A percentile compares a stretch with the other conserved stretches of the same genome.
These are phyloP conservation scores for Sus cebifrons DNA, from an alignment of 2,797 vertebrate genomes.

Conservation along the genomic window DNA sequence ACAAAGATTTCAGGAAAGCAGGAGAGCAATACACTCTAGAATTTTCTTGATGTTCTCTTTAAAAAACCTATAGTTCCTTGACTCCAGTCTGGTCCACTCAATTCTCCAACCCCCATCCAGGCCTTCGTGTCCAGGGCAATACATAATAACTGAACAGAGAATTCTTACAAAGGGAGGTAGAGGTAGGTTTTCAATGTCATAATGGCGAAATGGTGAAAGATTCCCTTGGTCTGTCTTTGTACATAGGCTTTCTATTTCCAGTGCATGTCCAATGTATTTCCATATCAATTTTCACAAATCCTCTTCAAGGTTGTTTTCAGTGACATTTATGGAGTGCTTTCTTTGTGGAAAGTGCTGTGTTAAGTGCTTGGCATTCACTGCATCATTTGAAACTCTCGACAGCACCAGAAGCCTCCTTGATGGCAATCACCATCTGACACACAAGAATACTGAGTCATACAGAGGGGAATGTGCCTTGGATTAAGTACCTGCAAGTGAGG, in stretches of 20 bases:
- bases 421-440: not conserved
- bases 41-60: not conserved
- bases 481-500: not conserved
- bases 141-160: not conserved
- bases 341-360: not conserved
- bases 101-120: not conserved
- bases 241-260: not conserved
- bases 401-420: conserved; percentile 3
- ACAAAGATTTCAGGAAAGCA: not conserved
- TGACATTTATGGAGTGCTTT: not conserved
- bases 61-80: not conserved
- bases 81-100: not conserved
- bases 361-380: not conserved
- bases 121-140: not conserved
- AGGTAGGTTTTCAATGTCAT: not conserved
- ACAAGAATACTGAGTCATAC: not conserved
- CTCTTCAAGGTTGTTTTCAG: not conserved
- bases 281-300: not conserved
- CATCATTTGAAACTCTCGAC: not conserved
- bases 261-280: not conserved
- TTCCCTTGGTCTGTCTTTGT: not conserved
- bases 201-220: not conserved
- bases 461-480: not conserved
- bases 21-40: not conserved
- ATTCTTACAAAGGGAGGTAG: not conserved